phyloP scores from a whole-genome alignment of 2,888 invertebrate genomes.

The Tachina lurida region DNA sequence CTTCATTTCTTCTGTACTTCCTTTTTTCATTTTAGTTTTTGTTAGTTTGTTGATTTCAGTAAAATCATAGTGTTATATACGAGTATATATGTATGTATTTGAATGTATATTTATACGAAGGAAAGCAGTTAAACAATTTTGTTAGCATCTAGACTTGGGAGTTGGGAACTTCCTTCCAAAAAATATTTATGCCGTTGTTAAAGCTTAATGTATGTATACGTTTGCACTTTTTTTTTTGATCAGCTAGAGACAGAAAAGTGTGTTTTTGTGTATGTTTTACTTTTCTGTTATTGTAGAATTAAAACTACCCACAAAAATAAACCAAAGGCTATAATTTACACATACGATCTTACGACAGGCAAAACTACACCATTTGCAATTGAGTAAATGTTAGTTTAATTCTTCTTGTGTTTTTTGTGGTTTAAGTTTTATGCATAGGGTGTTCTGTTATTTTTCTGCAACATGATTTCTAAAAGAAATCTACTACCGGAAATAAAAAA shows the following conservation, averaged over 20 bases:
- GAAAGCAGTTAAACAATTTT: conserved; percentile 68
- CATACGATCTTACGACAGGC: conserved; percentile 57
- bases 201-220: neutral
- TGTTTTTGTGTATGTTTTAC: conserved; percentile 32
- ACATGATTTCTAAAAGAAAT: too few relatives aligned
- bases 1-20: conserved; percentile 41
- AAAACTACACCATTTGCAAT: conserved; percentile 39
- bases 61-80: neutral
- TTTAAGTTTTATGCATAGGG: too few relatives aligned
- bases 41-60: conserved; percentile 36
- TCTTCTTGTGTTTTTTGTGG: neutral
- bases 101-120: neutral
- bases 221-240: conserved; percentile 36
- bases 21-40: conserved; percentile 19
- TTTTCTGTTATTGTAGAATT: conserved; percentile 64
- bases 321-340: conserved; percentile 74
- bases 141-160: conserved; percentile 59
- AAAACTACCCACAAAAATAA: conserved; percentile 72
- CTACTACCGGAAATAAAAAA: too few relatives aligned
- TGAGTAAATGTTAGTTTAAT: neutral
- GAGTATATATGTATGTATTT: too few relatives aligned
- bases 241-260: neutral
- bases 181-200: conserved; percentile 21
- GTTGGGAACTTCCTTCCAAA: conserved; percentile 58
- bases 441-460: too few relatives aligned